Percentiles rank a stretch among this genome's conserved stretches.
Evolutionary conservation across 2,113 vertebrate genomes (phyloP).

Genomic region (Oplegnathus fasciatus): DNA sequence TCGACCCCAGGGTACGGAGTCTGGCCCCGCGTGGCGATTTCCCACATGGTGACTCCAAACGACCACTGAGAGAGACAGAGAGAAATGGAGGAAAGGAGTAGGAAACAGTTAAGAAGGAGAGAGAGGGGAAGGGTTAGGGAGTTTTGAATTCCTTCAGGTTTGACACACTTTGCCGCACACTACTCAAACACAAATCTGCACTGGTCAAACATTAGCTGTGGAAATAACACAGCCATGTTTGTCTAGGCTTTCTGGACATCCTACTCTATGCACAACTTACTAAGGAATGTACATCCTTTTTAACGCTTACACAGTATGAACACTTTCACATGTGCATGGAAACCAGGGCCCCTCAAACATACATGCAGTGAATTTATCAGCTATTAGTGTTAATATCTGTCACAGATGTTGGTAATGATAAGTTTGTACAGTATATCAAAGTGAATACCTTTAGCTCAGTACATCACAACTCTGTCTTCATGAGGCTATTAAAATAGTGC

Average conservation of each 20-base stretch:
- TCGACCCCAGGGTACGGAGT: slow-evolving; percentile 94
- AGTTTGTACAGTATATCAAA: background rate
- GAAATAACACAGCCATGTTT: slow-evolving; percentile 28
- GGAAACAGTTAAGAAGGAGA: background rate
- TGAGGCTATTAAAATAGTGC: background rate
- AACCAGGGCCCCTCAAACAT: background rate
- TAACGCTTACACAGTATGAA: background rate
- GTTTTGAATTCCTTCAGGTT: slow-evolving; percentile 5
- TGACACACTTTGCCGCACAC: slow-evolving; percentile 20
- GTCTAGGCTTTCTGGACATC: slow-evolving; percentile 19
- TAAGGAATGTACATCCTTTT: slow-evolving; percentile 29
- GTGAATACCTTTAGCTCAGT: background rate
- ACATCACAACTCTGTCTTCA: background rate
- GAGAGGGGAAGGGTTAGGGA: slow-evolving; percentile 11
- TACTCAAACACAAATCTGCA: slow-evolving; percentile 32
- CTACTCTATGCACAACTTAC: background rate
- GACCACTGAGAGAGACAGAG: slow-evolving; percentile 87
- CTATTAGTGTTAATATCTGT: slow-evolving; percentile 21
- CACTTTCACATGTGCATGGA: slow-evolving; percentile 12
- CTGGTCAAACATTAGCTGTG: background rate
- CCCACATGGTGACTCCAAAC: slow-evolving; percentile 96
- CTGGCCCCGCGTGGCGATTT: slow-evolving; percentile 93
- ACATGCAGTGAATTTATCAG: slow-evolving; percentile 1
- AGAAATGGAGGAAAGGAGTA: background rate
- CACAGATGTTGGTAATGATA: background rate